Evolutionary conservation across 2,113 vertebrate genomes (phyloP), one percentile per base, ranked within the genome.

Genomic region (Genyomyrus donnyi): DNA sequence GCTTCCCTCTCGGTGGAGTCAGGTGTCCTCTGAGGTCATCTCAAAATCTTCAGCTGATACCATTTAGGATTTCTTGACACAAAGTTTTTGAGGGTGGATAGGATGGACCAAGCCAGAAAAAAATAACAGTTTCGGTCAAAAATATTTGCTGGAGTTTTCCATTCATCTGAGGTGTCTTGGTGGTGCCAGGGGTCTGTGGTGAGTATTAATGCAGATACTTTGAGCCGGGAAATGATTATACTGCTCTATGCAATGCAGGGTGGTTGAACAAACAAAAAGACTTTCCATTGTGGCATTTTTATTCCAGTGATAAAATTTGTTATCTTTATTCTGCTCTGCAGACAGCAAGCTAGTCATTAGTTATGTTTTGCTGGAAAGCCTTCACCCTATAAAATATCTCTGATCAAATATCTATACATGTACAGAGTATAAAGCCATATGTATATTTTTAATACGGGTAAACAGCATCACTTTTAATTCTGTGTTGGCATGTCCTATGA

Each of bases 291-390:
- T 91, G 88, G 91, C 91, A 85, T 31, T 74, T 62, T 87, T 56
- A 80, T 62, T 58, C 74, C 92, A 89, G 88, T 93, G 92, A 89
- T 88, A 24, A 90, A 86, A 90, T 91, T 2, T 15, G 52, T 53
- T 87, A 91, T 94, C 90, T 93, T 93, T 91, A 92, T 92, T 92
- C 66, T 95, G 94, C 96, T 96, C 95, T 95, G 95, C 94, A 95
- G 92, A 95, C 93, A 90, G 91, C 74, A 87, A 91, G 91, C 86
- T 45, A 91, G 88, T 87, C 66, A 62, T 88, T 62, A 45, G 70
- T 88, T 83, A 87, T 92, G 84, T 87, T 80, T 91, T 89, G 88
- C 89, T 89, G 90, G 88, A 85, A 70, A 89, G 62, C 7, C 39
- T 91, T 15, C 6, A 42, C 35, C 88, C 5, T 90, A 92, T 85